Conservation (phyloP, 2,113 vertebrate species). For the Eonycteris spelaea region DNA sequence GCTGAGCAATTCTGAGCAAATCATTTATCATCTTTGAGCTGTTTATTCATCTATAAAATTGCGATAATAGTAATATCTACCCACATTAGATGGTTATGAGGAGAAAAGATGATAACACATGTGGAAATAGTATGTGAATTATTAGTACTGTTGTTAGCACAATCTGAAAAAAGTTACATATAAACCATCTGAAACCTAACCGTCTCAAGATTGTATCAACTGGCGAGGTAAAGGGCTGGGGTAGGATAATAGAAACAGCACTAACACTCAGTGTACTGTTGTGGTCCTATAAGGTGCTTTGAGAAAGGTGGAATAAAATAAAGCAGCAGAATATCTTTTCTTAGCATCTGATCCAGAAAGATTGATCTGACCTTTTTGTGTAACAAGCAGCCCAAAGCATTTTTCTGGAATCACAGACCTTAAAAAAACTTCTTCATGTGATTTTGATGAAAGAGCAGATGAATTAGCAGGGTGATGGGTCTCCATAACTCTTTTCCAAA, state of each 20-base stretch:
- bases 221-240: background rate
- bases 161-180: background rate
- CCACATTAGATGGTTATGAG: background rate
- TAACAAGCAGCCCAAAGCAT: background rate
- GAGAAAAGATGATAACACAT: background rate
- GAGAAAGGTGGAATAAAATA: background rate
- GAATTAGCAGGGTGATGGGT: background rate
- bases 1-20: background rate
- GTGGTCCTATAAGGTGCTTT: background rate
- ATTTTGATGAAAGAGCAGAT: background rate
- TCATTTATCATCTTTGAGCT: background rate
- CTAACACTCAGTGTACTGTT: background rate
- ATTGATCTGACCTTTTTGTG: background rate
- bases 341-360: background rate
- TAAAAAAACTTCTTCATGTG: background rate
- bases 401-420: background rate
- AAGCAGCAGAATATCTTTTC: background rate
- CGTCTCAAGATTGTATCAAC: background rate
- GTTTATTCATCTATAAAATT: background rate
- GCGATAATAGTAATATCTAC: background rate
- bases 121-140: background rate
- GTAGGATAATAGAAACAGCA: fast-evolving
- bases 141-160: background rate
- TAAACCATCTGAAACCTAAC: background rate
- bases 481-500: background rate